A percentile compares a stretch with the other conserved stretches of the same genome.
phyloP scores from a whole-genome alignment of 2,113 vertebrate genomes.

The Phylloscopus trochiloides region DNA sequence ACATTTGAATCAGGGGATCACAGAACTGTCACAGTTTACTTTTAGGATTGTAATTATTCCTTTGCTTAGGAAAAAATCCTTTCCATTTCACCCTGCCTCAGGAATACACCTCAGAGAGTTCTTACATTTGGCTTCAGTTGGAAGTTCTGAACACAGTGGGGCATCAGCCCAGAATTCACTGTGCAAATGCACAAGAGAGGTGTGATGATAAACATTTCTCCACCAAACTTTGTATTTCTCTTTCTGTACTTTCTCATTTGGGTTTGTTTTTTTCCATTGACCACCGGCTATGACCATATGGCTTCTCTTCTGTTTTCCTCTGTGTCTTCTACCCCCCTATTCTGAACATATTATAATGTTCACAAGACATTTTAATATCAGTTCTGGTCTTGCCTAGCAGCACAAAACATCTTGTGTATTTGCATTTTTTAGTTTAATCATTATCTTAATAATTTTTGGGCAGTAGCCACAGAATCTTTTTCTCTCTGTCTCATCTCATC shows the following conservation, averaged over 20 bases:
- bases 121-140: background rate
- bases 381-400: constrained; percentile 62
- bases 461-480: constrained; percentile 69
- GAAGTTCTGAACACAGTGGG: background rate
- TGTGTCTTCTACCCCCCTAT: constrained; percentile 36
- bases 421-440: constrained; percentile 77
- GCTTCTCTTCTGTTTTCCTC: constrained; percentile 68
- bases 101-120: background rate
- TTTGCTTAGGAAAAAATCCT: background rate
- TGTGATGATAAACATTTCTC: background rate
- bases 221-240: background rate
- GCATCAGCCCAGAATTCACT: background rate
- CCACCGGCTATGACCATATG: constrained; percentile 69
- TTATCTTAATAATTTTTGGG: constrained; percentile 74
- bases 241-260: background rate
- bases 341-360: constrained; percentile 68
- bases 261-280: constrained; percentile 26
- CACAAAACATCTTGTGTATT: constrained; percentile 75
- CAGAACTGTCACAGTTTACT: background rate
- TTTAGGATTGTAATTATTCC: background rate
- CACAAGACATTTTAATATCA: constrained; percentile 64
- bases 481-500: background rate
- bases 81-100: background rate
- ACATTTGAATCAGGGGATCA: background rate
- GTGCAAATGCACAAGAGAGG: background rate